A percentile compares a stretch with the other conserved stretches of the same genome.
These are phyloP conservation scores for Hetaerina titia DNA, from an alignment of 2,888 invertebrate genomes.

Conservation along the genomic window DNA sequence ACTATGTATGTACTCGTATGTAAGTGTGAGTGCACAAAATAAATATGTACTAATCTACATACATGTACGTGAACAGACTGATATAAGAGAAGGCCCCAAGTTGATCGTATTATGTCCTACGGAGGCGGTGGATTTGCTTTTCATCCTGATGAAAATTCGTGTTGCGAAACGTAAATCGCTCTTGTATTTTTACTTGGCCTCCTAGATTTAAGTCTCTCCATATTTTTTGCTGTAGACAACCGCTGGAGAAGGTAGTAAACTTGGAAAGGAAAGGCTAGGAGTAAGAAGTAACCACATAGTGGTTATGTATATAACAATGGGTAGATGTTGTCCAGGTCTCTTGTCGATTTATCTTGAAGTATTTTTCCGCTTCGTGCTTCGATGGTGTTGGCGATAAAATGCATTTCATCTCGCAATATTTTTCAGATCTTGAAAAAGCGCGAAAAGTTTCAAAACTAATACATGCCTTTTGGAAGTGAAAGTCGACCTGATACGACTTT, in stretches of 20 bases:
- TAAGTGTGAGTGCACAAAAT: no score
- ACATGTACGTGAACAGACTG: no score
- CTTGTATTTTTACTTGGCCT: not conserved
- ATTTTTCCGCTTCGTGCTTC: conserved; percentile 21
- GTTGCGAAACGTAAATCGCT: not conserved
- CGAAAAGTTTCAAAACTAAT: not conserved
- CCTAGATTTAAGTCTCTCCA: not conserved
- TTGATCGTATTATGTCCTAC: not conserved
- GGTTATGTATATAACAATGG: not conserved
- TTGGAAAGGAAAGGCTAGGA: not conserved
- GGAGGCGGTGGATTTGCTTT: not conserved
- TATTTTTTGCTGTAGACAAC: not conserved
- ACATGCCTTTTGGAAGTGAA: not conserved
- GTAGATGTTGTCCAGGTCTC: not conserved
- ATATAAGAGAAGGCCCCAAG: not conserved
- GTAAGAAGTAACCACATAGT: conserved; percentile 3
- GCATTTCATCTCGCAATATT: conserved; percentile 1
- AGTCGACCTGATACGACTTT: not conserved
- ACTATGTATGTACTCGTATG: no score
- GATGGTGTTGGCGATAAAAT: conserved; percentile 21
- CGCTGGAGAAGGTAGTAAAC: not conserved
- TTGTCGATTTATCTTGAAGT: not conserved
- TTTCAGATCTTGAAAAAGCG: not conserved
- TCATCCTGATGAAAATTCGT: not conserved
- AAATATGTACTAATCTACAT: no score